Evolutionary conservation across 2,888 invertebrate species (phyloP), one percentile per base, ranked within the genome.

Genomic region (Drosophila mimetica): DNA sequence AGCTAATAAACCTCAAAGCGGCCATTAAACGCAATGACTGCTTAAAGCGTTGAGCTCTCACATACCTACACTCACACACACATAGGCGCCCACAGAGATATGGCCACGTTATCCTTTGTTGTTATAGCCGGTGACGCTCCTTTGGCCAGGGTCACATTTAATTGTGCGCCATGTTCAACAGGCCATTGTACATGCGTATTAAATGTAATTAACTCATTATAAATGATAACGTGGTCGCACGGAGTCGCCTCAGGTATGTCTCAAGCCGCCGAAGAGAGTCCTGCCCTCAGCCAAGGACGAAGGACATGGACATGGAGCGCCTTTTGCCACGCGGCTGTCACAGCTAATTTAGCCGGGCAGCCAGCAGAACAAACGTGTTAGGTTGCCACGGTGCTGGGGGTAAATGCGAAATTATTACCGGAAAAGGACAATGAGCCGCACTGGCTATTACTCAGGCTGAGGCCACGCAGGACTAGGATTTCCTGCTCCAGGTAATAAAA

Each of bases 151-250:
- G 88, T 78, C 84, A 75, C 83, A 86, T 86, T 86, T 84, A 84
- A 84, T 86, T 86, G 88, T 71, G 84, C 71, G 61, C 75, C 74
- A 71, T 84, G 84, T 83, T 88, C 84, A 84, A 88, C 84, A 88
- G 88, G 84, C 86, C 82, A 82, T 87, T 81, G 75, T 75, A 88
- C 84, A 83, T 78, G 84, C 80, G 86, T 86, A 88, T 85, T 85
- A 87, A 87, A 89, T 79, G 85, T 85, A 85, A 85, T 85, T 85
- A 85, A 89, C 85, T 85, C 89, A 85, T 85, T 85, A 85, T 89
- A 89, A 85, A 89, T 85, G 89, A 85, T 88, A 85, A 85, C 88
- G 80, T 75, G 74, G 76, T 65, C 75, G 42, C 82, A 69, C 66
- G 75, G 81, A 84, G 71, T 70, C 66, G 60, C 60, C 76, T 37